phyloP scores from a whole-genome alignment of 1,140 invertebrate species.

The Polypedilum pembai region DNA sequence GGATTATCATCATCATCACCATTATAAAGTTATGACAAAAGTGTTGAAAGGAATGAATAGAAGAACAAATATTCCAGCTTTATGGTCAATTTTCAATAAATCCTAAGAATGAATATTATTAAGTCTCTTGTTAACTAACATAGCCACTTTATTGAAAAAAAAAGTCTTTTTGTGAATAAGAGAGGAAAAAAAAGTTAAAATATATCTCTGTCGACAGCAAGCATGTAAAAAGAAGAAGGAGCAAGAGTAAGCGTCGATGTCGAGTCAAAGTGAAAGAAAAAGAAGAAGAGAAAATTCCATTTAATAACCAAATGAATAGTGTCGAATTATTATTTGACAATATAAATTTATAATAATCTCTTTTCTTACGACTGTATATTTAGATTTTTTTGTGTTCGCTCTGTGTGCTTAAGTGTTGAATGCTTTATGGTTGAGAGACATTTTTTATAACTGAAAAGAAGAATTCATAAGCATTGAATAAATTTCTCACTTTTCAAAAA shows the following conservation, averaged over 20 bases:
- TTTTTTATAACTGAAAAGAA: slow-evolving; percentile 15
- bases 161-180: neutral
- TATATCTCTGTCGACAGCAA: slow-evolving; percentile 11
- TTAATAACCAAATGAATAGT: slow-evolving; percentile 28
- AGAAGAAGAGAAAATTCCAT: slow-evolving; percentile 23
- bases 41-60: neutral
- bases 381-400: neutral
- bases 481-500: neutral
- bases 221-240: neutral
- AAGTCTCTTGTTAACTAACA: slow-evolving; percentile 9
- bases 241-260: neutral
- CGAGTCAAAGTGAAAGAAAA: neutral
- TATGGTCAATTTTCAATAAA: slow-evolving; percentile 13
- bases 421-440: slow-evolving; percentile 24
- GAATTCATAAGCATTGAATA: slow-evolving; percentile 18
- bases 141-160: neutral
- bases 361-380: neutral
- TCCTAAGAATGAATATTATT: neutral
- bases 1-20: neutral
- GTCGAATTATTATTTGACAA: slow-evolving; percentile 26
- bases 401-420: slow-evolving; percentile 25
- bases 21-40: slow-evolving; percentile 7
- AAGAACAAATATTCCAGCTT: slow-evolving; percentile 12
- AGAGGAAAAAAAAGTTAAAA: slow-evolving; percentile 2
- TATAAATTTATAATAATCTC: slow-evolving; percentile 29